Evolutionary conservation across 2,888 invertebrate species (phyloP).

Genomic region (Drosophila parthenogenetica): DNA sequence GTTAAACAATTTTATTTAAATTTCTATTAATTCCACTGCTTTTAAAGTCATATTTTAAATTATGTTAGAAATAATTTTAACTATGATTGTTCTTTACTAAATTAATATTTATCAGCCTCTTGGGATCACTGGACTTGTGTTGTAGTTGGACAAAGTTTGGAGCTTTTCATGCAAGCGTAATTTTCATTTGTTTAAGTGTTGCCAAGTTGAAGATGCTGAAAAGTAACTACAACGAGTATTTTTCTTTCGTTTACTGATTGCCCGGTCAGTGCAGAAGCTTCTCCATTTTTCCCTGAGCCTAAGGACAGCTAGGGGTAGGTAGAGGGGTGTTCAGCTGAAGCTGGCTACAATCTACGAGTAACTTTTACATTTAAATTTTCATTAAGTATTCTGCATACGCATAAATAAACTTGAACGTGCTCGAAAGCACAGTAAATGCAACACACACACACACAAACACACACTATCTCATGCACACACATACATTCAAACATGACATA

Average conservation of each 20-base stretch:
- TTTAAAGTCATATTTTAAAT: too few species aligned
- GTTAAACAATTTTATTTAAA: too few species aligned
- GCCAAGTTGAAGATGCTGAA: slow-evolving; percentile 14
- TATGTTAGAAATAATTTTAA: too few species aligned
- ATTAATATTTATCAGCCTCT: not conserved
- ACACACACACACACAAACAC: slow-evolving; percentile 35
- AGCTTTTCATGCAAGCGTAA: slow-evolving; percentile 39
- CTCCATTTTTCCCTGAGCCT: slow-evolving; percentile 13
- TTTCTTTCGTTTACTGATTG: slow-evolving; percentile 33
- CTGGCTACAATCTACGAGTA: slow-evolving; percentile 69
- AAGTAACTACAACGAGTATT: slow-evolving; percentile 1
- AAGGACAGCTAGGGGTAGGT: not conserved
- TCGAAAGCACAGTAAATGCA: slow-evolving; percentile 73
- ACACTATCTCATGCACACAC: slow-evolving; percentile 17
- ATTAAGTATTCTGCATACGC: slow-evolving; percentile 82
- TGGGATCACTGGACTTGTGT: not conserved
- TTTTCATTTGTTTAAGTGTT: slow-evolving; percentile 59
- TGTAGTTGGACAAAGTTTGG: slow-evolving; percentile 5
- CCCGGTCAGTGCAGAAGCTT: slow-evolving; percentile 32
- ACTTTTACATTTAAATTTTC: slow-evolving; percentile 82
- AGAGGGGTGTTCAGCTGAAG: not conserved
- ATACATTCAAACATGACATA: slow-evolving; percentile 57
- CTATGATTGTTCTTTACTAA: too few species aligned
- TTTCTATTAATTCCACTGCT: too few species aligned
- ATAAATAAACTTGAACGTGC: slow-evolving; percentile 83